A percentile compares a stretch with the other conserved stretches of the same genome.
Conservation (phyloP, 2,888 invertebrate genomes). For the Antheraea yamamai region DNA sequence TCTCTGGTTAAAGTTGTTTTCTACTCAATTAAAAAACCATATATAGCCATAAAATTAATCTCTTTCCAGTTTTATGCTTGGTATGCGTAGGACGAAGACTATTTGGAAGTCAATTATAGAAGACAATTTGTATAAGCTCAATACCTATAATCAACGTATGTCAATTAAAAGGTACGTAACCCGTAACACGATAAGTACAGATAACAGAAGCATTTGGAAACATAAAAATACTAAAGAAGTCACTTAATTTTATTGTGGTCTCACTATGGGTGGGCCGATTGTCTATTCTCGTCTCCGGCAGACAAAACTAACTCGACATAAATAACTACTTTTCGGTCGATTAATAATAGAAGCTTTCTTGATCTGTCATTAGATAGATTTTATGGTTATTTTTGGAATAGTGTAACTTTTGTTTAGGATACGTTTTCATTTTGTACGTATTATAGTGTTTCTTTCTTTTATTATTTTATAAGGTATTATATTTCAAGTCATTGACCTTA, state of each 20-base stretch:
- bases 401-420: constrained; percentile 25
- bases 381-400: constrained; percentile 46
- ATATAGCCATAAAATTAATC: not conserved
- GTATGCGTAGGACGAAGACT: not conserved
- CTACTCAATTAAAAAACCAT: not conserved
- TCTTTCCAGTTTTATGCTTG: not conserved
- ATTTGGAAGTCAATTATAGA: constrained; percentile 6
- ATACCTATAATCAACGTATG: constrained; percentile 13
- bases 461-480: not conserved
- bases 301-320: constrained; percentile 69
- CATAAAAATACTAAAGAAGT: constrained; percentile 56
- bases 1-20: not conserved
- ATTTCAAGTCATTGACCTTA: not conserved
- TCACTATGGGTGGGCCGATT: constrained; percentile 70
- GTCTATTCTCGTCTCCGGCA: constrained; percentile 63
- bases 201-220: constrained; percentile 54
- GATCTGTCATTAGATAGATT: constrained; percentile 57
- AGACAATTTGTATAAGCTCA: constrained; percentile 15
- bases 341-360: constrained; percentile 71
- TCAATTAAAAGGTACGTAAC: constrained; percentile 20
- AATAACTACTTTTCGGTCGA: constrained; percentile 77
- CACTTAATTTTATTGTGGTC: constrained; percentile 63
- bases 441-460: not conserved
- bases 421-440: constrained; percentile 31
- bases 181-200: constrained; percentile 25